These are phyloP conservation scores for Orius insidiosus DNA, from an alignment of 1,140 invertebrate species.

Conservation along the genomic window DNA sequence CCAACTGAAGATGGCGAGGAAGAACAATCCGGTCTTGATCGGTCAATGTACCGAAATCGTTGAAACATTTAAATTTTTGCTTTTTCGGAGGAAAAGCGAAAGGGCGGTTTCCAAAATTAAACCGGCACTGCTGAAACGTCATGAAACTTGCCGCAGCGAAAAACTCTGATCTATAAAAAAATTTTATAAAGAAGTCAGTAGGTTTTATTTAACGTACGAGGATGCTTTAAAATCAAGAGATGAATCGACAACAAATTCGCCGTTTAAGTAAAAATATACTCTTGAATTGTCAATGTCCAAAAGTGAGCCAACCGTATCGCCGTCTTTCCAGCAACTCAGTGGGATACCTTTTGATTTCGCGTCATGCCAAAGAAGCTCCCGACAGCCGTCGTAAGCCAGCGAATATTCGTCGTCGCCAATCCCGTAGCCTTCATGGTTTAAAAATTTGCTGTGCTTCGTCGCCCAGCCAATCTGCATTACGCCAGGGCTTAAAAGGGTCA, in stretches of 20 bases:
- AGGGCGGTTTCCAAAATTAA: no score
- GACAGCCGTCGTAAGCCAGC: slow-evolving; percentile 80
- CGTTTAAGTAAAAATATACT: slow-evolving; percentile 68
- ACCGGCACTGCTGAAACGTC: no score
- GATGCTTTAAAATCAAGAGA: slow-evolving; percentile 60
- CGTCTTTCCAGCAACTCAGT: slow-evolving; percentile 57
- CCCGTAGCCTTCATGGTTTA: slow-evolving; percentile 91
- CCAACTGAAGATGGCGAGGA: no score
- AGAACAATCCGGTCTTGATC: no score
- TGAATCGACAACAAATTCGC: slow-evolving; percentile 45
- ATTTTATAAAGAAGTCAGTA: no score
- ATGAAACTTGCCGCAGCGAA: no score
- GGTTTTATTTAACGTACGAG: slow-evolving; percentile 51
- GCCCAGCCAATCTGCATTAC: slow-evolving; percentile 97
- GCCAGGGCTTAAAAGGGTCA: slow-evolving; percentile 66
- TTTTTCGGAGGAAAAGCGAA: no score
- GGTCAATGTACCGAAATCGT: no score
- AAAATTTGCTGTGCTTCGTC: slow-evolving; percentile 78
- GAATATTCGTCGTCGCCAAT: slow-evolving; percentile 86
- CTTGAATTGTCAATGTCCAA: slow-evolving; percentile 37
- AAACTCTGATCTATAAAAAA: no score
- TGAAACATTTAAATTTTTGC: no score
- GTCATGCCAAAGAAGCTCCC: slow-evolving; percentile 76
- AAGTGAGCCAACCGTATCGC: slow-evolving; percentile 70
- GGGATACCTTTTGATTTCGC: slow-evolving; percentile 49